Evolutionary conservation across 2,113 vertebrate species (phyloP), one percentile per base, ranked within the genome.

Genomic region (Pangasianodon gigas): DNA sequence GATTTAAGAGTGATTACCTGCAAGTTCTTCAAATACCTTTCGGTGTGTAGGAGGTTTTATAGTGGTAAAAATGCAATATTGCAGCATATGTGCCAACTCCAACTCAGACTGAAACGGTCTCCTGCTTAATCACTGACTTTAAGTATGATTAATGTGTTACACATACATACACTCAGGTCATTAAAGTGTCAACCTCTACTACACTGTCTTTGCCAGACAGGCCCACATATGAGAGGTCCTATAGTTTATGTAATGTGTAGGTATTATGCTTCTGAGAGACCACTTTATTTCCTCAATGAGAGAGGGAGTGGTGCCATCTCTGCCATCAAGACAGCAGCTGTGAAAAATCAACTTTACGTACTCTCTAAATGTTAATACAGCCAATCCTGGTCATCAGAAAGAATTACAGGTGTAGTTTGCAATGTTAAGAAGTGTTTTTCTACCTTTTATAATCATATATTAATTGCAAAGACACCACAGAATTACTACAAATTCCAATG

Each of bases 11-110:
- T 92, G 69, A 89, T 93, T 89, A 91, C 88, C 79, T 93, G 86
- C n/a, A 90, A 69, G 90, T 86, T 91, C 90, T 89, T 89, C 32
- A 86, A 91, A 90, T 90, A 93, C 87, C 89, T 89, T 83, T 46
- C 37, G 8, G 75, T 80, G 81, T 90, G 91, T 93, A 86, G 90
- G 91, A 91, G 92, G 88, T 80, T 91, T 82, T 84, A 77, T 90
- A 52, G 48, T 84, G 71, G 62, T 75, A 85, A 87, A 60, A 84
- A 93, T 56, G 79, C 24, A 18, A 91, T 90, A 82, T 80, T 60
- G 88, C 91, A 69, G 84, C 87, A 75, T 3, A 86, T 87, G 58
- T 82, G 69, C 87, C 82, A 52, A 84, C 85, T 86, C 79, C 79
- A 29, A 0, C 13, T 81, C 87, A 54, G 67, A 86, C 46, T 79